Conservation (phyloP, 2,113 vertebrate genomes). For the Cheirogaleus medius region DNA sequence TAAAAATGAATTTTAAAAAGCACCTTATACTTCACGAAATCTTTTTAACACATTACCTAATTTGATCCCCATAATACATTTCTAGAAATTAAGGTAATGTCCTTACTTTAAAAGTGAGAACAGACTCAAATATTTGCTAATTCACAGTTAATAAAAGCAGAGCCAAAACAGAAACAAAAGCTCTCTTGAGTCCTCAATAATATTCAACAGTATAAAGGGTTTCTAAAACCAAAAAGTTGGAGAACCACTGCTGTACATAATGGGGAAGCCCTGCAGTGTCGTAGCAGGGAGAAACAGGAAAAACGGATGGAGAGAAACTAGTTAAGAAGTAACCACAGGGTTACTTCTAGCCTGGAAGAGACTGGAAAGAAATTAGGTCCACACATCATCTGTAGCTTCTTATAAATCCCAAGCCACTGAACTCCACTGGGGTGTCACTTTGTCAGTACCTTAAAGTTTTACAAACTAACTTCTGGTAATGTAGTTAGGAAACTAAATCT, state of each 20-base stretch:
- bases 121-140: background rate
- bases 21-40: slow-evolving; percentile 6
- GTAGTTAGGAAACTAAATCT: background rate
- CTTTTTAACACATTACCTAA: slow-evolving; percentile 23
- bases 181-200: background rate
- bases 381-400: background rate
- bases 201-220: background rate
- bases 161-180: background rate
- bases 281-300: background rate
- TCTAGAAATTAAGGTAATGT: background rate
- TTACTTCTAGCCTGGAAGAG: background rate
- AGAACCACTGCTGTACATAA: background rate
- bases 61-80: background rate
- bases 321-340: background rate
- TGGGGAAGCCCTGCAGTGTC: background rate
- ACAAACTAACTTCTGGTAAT: background rate
- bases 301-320: background rate
- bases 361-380: background rate
- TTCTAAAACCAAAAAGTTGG: background rate
- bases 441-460: background rate
- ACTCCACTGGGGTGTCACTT: background rate
- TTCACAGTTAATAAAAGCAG: background rate
- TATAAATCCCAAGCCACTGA: background rate
- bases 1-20: slow-evolving; percentile 24
- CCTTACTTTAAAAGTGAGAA: slow-evolving; percentile 27